Conservation (phyloP, 37 sponge, comb jelly and placozoan genomes). For the Haliclona indistincta region DNA sequence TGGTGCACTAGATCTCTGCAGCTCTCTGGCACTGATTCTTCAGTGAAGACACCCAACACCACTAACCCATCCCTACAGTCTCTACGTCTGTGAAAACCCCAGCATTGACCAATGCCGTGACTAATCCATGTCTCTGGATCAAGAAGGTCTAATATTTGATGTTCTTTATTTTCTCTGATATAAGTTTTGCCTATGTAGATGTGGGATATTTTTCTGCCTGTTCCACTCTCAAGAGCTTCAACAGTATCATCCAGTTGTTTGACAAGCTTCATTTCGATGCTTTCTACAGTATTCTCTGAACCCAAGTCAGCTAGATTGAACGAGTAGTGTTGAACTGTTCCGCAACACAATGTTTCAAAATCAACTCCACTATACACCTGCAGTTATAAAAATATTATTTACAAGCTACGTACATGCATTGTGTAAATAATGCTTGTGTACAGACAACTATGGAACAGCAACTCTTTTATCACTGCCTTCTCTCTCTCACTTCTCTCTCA, state of each 20-base stretch:
- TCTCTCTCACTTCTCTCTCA: too few species aligned
- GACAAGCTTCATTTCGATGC: neutral
- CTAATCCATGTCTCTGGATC: conserved; percentile 2
- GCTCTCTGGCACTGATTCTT: neutral
- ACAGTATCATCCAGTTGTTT: neutral
- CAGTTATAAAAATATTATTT: too few species aligned
- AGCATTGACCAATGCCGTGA: neutral
- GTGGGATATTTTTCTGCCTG: neutral
- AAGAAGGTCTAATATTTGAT: neutral
- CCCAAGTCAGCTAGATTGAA: neutral
- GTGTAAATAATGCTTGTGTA: too few species aligned
- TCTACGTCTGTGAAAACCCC: neutral
- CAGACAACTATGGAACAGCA: too few species aligned
- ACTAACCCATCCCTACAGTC: conserved; percentile 2
- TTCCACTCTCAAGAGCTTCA: neutral
- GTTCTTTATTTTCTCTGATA: neutral
- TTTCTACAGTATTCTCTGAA: neutral
- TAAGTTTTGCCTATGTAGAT: conserved; percentile 8
- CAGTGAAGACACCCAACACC: neutral
- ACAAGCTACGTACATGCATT: too few species aligned
- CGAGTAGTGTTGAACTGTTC: neutral
- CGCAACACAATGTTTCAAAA: neutral
- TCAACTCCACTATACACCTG: neutral
- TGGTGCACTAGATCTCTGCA: neutral
- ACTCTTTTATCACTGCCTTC: too few species aligned